Percentiles rank a stretch among this genome's conserved stretches.
phyloP scores from a whole-genome alignment of 2,113 vertebrate species.

The Mohoua ochrocephala region DNA sequence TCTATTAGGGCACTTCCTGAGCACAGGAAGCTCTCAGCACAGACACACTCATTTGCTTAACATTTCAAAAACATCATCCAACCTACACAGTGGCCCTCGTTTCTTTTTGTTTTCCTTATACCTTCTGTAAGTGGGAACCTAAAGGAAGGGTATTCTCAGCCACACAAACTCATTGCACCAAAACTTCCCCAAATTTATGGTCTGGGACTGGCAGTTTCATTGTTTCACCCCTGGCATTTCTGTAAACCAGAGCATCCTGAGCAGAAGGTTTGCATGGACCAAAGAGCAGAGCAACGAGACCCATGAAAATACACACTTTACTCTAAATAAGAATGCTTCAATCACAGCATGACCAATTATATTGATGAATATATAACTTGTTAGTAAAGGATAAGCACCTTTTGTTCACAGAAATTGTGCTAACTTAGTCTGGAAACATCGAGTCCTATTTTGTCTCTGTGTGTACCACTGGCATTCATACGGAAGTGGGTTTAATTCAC shows the following conservation, averaged over 20 bases:
- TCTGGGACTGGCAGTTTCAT: neutral
- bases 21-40: accelerated
- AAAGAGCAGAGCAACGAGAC: neutral
- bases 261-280: neutral
- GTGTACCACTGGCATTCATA: neutral
- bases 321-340: neutral
- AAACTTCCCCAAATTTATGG: neutral
- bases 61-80: neutral
- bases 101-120: neutral
- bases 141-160: neutral
- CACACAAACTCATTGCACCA: neutral
- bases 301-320: neutral
- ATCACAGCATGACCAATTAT: neutral
- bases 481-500: neutral
- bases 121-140: neutral
- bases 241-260: neutral
- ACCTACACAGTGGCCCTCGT: neutral
- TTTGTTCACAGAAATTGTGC: neutral
- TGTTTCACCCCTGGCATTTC: neutral
- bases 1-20: neutral
- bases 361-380: neutral
- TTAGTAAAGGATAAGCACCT: neutral
- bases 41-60: neutral
- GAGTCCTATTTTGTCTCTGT: neutral
- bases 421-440: neutral